These are phyloP conservation scores for Podarcis muralis DNA, from an alignment of 2,113 vertebrate genomes.

Conservation along the genomic window DNA sequence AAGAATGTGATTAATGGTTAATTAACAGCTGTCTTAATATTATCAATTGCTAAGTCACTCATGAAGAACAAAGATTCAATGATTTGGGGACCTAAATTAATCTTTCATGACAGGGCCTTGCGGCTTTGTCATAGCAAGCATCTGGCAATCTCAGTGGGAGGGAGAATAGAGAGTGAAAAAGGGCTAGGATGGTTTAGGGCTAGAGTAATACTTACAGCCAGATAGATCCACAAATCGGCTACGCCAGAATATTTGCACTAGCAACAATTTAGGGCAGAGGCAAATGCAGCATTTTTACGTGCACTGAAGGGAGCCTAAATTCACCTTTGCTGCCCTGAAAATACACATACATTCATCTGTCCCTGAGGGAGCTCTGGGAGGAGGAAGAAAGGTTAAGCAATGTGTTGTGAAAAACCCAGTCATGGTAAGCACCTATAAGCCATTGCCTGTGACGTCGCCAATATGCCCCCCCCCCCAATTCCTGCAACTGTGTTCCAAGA, in stretches of 20 bases:
- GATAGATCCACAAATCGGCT: background rate
- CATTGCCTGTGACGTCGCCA: background rate
- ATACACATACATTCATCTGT: background rate
- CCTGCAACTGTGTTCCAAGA: background rate
- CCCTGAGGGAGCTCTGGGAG: background rate
- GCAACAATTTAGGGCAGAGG: background rate
- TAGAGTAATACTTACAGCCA: background rate
- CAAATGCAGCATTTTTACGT: background rate
- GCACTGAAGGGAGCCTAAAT: background rate
- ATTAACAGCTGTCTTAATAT: background rate
- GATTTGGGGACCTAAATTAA: background rate
- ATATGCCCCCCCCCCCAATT: background rate
- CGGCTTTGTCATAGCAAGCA: slow-evolving; percentile 24
- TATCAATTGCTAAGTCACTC: background rate
- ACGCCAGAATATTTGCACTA: background rate
- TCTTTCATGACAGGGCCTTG: background rate
- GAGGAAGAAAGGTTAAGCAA: background rate
- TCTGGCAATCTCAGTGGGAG: background rate
- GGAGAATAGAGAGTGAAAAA: background rate
- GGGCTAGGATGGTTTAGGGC: background rate
- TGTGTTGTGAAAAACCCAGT: background rate
- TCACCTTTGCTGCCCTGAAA: background rate
- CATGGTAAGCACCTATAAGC: background rate
- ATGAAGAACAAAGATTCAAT: slow-evolving; percentile 1
- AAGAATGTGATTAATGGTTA: slow-evolving; percentile 18